phyloP scores from a whole-genome alignment of 2,113 vertebrate genomes.

The Scomber japonicus region DNA sequence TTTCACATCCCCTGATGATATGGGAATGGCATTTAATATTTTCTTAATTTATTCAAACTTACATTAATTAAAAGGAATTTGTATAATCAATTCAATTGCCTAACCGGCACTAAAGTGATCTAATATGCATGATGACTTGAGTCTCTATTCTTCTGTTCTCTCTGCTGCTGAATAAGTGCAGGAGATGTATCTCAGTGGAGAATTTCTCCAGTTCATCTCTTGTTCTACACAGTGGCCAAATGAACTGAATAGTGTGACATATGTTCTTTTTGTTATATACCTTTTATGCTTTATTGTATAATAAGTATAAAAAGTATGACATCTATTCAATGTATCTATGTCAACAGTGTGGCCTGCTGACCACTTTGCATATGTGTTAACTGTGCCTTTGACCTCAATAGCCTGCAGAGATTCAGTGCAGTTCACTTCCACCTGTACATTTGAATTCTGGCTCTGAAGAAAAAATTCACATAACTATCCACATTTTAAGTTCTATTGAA shows the following conservation, averaged over 20 bases:
- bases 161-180: slow-evolving; percentile 31
- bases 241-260: slow-evolving; percentile 18
- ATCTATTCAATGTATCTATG: slow-evolving; percentile 44
- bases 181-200: slow-evolving; percentile 52
- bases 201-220: slow-evolving; percentile 39
- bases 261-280: not conserved
- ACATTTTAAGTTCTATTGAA: slow-evolving; percentile 1
- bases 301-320: slow-evolving; percentile 15
- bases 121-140: slow-evolving; percentile 72
- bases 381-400: slow-evolving; percentile 26
- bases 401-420: slow-evolving; percentile 5
- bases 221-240: slow-evolving; percentile 11
- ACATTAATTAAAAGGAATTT: slow-evolving; percentile 81
- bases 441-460: slow-evolving; percentile 21
- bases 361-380: slow-evolving; percentile 19
- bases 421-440: slow-evolving; percentile 29
- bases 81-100: slow-evolving; percentile 83
- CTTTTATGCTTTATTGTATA: not conserved
- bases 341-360: slow-evolving; percentile 27
- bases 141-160: slow-evolving; percentile 53
- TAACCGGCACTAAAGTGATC: slow-evolving; percentile 74
- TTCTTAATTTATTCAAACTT: slow-evolving; percentile 82
- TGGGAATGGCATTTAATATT: slow-evolving; percentile 75
- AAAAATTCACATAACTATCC: slow-evolving; percentile 8
- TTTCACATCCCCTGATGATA: slow-evolving; percentile 70